Evolutionary conservation across 2,888 invertebrate genomes (phyloP), one percentile per base, ranked within the genome.

Genomic region (Trissonchulus latispiculum): DNA sequence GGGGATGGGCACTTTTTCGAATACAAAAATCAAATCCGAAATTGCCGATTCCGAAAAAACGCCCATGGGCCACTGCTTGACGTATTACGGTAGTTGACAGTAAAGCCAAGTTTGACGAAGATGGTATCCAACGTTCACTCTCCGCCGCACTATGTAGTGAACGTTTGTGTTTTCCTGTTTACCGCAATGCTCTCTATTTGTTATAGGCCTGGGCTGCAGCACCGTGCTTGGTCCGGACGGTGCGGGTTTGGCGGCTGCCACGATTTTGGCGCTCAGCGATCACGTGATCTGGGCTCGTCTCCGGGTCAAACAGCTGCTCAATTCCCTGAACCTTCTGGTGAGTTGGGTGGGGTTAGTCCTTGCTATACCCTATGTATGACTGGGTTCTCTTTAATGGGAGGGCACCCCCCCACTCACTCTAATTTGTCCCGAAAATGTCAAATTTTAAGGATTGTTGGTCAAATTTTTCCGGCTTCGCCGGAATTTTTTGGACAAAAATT

Each of bases 171-270:
- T 59, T 23, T 59, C 18, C n/a, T 23, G 18, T n/a, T 59, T 59
- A 18, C n/a, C n/a, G 18, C 59, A 59, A 59, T 18, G 18, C n/a
- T 59, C n/a, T 23, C 8, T 36, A 68, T 8, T 68, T 48, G 73
- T 80, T 82, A 1, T 80, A 88, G 90, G 89, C 77, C 86, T 99
- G 75, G 96, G 95, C 0, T 97, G 96, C 82, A 88, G 90, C 0
- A 97, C 97, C 0, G 94, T 95, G 0, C 85, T 95, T 36, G 92
- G 93, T 84, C 92, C 96, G 0, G 95, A 95, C 84, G 90, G 90
- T 71, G 97, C 96, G 8, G 97, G 94, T 0, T 85, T 95, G 35
- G 90, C 90, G 84, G 95, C 96, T 0, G 95, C 95, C 1, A 92
- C 93, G 84, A 93, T 93, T 78, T 87, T 95, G 75, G 93, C 90